phyloP scores from a whole-genome alignment of 2,797 vertebrate genomes.

The Pipistrellus pipistrellus region DNA sequence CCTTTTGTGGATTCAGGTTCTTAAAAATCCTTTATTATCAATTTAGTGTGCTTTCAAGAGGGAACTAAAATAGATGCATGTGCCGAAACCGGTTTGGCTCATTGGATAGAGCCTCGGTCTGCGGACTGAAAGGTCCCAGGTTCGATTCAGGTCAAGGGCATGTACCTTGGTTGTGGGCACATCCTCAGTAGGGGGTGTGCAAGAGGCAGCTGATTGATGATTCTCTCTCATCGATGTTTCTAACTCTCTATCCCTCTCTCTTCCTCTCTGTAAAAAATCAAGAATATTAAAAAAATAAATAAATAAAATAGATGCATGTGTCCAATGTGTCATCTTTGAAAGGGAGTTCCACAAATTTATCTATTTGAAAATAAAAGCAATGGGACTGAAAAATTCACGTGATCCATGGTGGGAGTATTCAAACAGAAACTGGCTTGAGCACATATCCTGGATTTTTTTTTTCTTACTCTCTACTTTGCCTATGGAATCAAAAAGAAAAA shows the following conservation, averaged over 20 bases:
- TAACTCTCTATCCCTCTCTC: too few species aligned
- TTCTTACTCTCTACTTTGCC: neutral
- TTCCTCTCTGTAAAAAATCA: too few species aligned
- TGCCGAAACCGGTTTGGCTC: too few species aligned
- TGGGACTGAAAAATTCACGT: neutral
- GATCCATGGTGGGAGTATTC: neutral
- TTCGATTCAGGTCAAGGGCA: too few species aligned
- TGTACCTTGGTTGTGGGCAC: too few species aligned
- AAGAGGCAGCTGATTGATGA: too few species aligned
- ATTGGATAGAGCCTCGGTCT: too few species aligned
- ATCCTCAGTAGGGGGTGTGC: too few species aligned
- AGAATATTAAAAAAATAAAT: too few species aligned
- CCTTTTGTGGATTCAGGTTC: conserved; percentile 5
- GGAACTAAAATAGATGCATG: neutral
- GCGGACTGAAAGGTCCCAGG: too few species aligned
- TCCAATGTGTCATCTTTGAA: neutral
- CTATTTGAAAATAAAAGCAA: conserved; percentile 46
- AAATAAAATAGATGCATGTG: neutral
- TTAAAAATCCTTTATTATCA: conserved; percentile 2
- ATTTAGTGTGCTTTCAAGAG: conserved; percentile 8
- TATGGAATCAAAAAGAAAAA: neutral
- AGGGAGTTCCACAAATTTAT: conserved; percentile 13
- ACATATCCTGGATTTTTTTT: neutral
- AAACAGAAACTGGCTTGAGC: neutral
- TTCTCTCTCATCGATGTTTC: too few species aligned